Evolutionary conservation across 2,113 vertebrate species (phyloP).

Genomic region (Vulpes ferrilata): DNA sequence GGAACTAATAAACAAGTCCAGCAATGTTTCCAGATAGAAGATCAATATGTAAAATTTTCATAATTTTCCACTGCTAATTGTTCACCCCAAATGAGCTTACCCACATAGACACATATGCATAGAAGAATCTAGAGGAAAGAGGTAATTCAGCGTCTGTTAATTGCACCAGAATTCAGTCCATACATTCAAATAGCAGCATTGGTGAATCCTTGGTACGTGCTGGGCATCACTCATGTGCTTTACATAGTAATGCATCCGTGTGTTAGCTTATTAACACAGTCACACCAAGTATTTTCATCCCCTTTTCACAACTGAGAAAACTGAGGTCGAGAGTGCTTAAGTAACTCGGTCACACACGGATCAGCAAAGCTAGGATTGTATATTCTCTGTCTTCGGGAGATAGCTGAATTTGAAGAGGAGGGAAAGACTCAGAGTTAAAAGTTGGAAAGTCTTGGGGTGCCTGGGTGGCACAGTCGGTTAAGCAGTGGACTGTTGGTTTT

Average conservation of each 20-base stretch:
- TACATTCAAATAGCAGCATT: neutral
- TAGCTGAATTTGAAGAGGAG: neutral
- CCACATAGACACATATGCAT: neutral
- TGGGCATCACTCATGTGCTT: neutral
- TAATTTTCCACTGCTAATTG: neutral
- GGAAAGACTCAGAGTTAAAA: neutral
- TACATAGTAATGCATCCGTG: neutral
- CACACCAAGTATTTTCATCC: neutral
- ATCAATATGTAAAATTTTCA: neutral
- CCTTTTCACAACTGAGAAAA: neutral
- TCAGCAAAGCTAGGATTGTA: neutral
- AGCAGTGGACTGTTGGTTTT: neutral
- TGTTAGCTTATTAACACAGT: neutral
- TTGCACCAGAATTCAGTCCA: neutral
- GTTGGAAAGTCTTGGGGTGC: neutral
- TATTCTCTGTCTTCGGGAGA: neutral
- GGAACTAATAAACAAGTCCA: neutral
- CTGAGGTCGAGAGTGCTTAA: neutral
- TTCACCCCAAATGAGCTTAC: neutral
- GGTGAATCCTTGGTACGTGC: neutral
- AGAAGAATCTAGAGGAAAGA: neutral
- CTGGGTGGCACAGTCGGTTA: neutral
- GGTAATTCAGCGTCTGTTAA: neutral
- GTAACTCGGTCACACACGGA: neutral
- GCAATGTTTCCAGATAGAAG: neutral